Conservation (phyloP, 2,888 invertebrate species). For the Macrosiphum euphorbiae region DNA sequence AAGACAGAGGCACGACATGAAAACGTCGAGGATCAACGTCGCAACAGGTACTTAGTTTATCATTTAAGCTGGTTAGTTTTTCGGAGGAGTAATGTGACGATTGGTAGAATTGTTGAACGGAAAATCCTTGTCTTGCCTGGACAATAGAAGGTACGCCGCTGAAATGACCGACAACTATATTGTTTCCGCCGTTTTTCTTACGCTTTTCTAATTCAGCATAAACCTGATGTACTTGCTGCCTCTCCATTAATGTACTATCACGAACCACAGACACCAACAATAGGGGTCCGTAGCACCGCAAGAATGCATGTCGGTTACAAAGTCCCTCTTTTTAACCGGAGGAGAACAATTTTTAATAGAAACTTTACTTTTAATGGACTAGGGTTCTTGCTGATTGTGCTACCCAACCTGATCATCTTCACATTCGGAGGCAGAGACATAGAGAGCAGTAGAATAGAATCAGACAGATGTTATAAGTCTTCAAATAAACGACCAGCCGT, state of each 20-base stretch:
- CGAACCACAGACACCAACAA: not conserved
- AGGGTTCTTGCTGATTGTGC: not conserved
- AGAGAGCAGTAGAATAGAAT: not conserved
- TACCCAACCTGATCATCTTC: constrained; percentile 33
- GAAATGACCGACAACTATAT: not conserved
- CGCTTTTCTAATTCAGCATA: not conserved
- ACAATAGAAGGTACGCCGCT: constrained; percentile 19
- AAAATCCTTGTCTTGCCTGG: not conserved
- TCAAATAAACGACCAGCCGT: not conserved
- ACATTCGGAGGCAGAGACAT: not conserved
- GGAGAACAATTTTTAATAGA: not conserved
- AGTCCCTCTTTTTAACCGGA: not conserved
- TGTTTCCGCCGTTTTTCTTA: not conserved
- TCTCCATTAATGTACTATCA: constrained; percentile 7
- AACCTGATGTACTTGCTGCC: too few species aligned
- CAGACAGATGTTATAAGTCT: not conserved
- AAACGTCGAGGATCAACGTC: not conserved
- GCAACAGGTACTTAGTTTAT: not conserved
- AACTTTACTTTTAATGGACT: constrained; percentile 8
- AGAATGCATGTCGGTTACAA: not conserved
- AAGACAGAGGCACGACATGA: not conserved
- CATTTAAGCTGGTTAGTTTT: constrained; percentile 6
- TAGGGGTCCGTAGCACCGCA: not conserved
- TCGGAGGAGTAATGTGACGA: not conserved
- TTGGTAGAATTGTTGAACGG: not conserved